Percentiles rank a stretch among this genome's conserved stretches.
Evolutionary conservation across 2,888 invertebrate species (phyloP).

Genomic region (Ischnura elegans): DNA sequence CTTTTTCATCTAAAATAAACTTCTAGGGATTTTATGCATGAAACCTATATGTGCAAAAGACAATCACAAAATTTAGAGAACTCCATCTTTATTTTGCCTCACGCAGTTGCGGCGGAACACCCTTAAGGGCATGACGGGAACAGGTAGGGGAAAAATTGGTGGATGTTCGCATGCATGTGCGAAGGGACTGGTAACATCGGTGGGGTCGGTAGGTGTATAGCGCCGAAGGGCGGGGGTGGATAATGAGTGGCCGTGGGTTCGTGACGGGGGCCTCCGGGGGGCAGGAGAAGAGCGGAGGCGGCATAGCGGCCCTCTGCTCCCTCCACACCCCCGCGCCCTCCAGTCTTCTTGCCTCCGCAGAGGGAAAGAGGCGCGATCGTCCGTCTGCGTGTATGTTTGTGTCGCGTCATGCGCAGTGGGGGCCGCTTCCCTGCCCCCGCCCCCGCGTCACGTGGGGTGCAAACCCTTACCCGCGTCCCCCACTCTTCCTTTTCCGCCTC

Average conservation of each 20-base stretch:
- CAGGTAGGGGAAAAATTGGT: background rate
- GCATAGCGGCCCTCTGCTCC: no score
- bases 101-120: background rate
- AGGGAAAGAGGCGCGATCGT: background rate
- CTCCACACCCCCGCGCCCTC: no score
- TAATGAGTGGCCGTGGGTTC: slow-evolving; percentile 14
- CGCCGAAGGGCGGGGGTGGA: background rate
- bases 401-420: background rate
- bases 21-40: no score
- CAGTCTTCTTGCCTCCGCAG: background rate
- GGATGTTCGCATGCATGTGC: background rate
- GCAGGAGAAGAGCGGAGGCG: no score
- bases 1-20: no score
- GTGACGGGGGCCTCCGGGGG: background rate
- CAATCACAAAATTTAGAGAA: no score
- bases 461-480: background rate
- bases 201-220: background rate
- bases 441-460: background rate
- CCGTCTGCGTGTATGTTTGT: no score
- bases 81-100: no score
- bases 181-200: background rate
- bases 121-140: slow-evolving; percentile 6
- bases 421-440: background rate
- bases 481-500: background rate
- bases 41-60: no score